phyloP scores from a whole-genome alignment of 1,140 invertebrate species.

The Vanessa tameamea region DNA sequence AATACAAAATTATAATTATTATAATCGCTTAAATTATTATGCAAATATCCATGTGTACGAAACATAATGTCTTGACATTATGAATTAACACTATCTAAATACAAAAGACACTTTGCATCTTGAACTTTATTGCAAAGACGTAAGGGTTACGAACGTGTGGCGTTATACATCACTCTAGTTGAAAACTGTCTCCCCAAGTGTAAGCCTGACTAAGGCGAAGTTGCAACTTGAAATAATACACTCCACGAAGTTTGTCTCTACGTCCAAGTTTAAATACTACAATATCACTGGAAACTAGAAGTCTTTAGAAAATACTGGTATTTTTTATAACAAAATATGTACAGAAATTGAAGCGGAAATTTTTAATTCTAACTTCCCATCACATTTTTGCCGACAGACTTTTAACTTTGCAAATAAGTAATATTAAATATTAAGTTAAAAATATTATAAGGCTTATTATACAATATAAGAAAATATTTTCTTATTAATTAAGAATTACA shows the following conservation, averaged over 20 bases:
- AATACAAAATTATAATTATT: background rate
- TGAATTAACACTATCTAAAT: slow-evolving; percentile 16
- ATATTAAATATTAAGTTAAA: too few species aligned
- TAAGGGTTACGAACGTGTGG: background rate
- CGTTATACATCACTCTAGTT: slow-evolving; percentile 28
- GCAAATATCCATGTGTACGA: slow-evolving; percentile 4
- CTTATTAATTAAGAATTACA: too few species aligned
- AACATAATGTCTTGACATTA: slow-evolving; percentile 9
- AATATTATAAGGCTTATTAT: too few species aligned
- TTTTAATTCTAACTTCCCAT: background rate
- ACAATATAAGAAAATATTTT: too few species aligned
- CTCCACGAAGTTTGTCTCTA: slow-evolving; percentile 23
- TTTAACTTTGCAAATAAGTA: too few species aligned
- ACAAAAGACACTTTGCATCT: background rate
- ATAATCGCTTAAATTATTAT: background rate
- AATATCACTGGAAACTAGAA: slow-evolving; percentile 3
- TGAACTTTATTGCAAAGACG: background rate
- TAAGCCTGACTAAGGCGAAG: slow-evolving; percentile 34
- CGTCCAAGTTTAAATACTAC: slow-evolving; percentile 23
- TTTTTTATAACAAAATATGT: slow-evolving; percentile 1
- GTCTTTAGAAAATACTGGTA: slow-evolving; percentile 2
- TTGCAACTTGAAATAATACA: slow-evolving; percentile 37
- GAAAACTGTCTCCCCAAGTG: slow-evolving; percentile 42
- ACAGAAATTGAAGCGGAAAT: background rate
- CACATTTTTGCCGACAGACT: background rate